Conservation (phyloP, 2,888 invertebrate genomes). For the Gastrophysa polygoni region DNA sequence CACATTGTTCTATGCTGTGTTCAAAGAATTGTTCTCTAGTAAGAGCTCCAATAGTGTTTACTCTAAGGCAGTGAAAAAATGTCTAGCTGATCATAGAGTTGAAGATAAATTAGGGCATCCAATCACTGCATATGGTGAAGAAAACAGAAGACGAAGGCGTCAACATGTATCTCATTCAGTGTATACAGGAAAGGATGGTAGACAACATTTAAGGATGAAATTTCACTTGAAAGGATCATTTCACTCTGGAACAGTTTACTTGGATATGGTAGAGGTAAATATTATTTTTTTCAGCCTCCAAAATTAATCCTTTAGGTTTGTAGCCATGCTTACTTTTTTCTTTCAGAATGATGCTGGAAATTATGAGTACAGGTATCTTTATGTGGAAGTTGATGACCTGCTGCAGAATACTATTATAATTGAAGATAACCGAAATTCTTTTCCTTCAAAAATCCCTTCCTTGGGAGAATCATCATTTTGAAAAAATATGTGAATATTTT, state of each 20-base stretch:
- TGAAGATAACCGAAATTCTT: conserved; percentile 76
- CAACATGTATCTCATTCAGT: conserved; percentile 82
- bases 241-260: conserved; percentile 81
- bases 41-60: conserved; percentile 88
- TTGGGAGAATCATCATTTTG: conserved; percentile 31
- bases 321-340: conserved; percentile 21
- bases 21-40: conserved; percentile 85
- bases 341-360: conserved; percentile 76
- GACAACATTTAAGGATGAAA: conserved; percentile 83
- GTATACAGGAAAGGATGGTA: conserved; percentile 73
- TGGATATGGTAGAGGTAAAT: conserved; percentile 86
- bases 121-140: conserved; percentile 88
- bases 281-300: no score
- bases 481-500: neutral
- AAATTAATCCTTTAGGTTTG: neutral
- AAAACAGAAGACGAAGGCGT: conserved; percentile 71
- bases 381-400: conserved; percentile 82
- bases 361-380: conserved; percentile 81
- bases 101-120: conserved; percentile 87
- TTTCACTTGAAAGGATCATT: conserved; percentile 88
- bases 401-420: conserved; percentile 75
- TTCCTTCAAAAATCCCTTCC: conserved; percentile 13
- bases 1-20: conserved; percentile 81
- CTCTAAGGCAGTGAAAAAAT: conserved; percentile 75
- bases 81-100: conserved; percentile 76